A percentile compares a stretch with the other conserved stretches of the same genome.
phyloP scores from a whole-genome alignment of 2,113 vertebrate species.

The Sprattus sprattus region DNA sequence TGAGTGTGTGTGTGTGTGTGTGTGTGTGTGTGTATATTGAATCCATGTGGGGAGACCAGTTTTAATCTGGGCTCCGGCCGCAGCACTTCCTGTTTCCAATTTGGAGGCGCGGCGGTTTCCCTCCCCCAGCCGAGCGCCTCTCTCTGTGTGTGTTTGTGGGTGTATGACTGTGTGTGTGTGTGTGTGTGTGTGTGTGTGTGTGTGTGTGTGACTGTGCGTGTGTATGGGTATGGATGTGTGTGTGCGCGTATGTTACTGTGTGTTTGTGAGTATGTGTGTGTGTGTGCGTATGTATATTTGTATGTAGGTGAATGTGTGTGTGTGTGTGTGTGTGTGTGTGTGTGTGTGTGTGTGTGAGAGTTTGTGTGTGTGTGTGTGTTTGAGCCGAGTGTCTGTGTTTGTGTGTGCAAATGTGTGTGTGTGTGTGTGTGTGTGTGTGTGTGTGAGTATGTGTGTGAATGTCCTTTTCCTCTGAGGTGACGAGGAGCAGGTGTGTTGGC shows the following conservation, averaged over 20 bases:
- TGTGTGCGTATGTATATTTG: neutral
- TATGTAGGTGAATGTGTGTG: neutral
- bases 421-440: neutral
- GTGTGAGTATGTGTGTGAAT: constrained; percentile 50
- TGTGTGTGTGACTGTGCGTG: neutral
- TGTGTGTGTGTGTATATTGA: constrained; percentile 69
- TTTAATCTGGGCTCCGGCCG: constrained; percentile 78
- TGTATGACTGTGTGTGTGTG: neutral
- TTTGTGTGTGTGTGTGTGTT: neutral
- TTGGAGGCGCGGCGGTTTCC: constrained; percentile 77
- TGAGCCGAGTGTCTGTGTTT: neutral
- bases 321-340: neutral
- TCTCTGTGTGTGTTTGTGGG: constrained; percentile 37
- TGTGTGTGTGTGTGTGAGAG: neutral
- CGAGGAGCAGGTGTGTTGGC: constrained; percentile 81
- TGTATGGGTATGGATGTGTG: neutral
- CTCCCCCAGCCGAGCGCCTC: constrained; percentile 75
- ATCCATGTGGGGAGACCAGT: constrained; percentile 78
- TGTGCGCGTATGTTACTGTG: neutral
- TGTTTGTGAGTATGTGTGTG: neutral
- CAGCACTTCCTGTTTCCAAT: constrained; percentile 82
- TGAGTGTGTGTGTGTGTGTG: neutral
- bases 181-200: neutral
- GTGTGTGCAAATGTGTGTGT: neutral
- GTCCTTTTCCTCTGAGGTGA: constrained; percentile 81